phyloP scores from a whole-genome alignment of 92 coral and sea anemone species.

The Micromussa lordhowensis region DNA sequence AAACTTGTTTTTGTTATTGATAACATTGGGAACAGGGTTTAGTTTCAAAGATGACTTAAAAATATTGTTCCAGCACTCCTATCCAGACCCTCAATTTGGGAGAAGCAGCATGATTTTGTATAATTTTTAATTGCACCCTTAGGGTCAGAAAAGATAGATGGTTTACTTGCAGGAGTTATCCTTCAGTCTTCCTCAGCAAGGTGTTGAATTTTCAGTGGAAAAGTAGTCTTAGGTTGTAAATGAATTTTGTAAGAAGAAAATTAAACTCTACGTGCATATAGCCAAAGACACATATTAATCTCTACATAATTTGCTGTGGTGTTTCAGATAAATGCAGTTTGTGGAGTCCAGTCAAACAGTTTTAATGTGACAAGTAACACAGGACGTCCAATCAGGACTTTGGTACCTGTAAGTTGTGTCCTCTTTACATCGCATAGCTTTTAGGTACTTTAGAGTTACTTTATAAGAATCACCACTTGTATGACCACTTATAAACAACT shows the following conservation, averaged over 20 bases:
- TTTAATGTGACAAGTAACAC: constrained; percentile 68
- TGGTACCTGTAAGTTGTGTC: constrained; percentile 68
- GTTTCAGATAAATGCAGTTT: constrained; percentile 65
- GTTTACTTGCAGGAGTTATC: too few relatives aligned
- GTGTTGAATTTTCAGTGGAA: neutral
- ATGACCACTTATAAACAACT: too few relatives aligned
- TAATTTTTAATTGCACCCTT: too few relatives aligned
- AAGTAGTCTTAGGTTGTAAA: neutral
- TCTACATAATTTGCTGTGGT: neutral
- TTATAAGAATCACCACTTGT: too few relatives aligned
- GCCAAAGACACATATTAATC: too few relatives aligned
- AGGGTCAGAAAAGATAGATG: neutral
- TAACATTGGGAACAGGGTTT: too few relatives aligned
- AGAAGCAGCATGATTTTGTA: too few relatives aligned
- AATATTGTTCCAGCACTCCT: too few relatives aligned
- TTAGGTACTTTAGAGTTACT: neutral
- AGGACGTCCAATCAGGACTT: constrained; percentile 70
- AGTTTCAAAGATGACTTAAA: too few relatives aligned
- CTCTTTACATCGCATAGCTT: neutral
- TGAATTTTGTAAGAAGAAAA: too few relatives aligned
- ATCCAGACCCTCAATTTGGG: too few relatives aligned
- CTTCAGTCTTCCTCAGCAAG: neutral
- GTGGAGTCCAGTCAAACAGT: constrained; percentile 68
- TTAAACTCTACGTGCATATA: neutral
- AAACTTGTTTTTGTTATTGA: too few relatives aligned